Evolutionary conservation across 2,888 invertebrate genomes (phyloP).

Genomic region (Lamproptera curius): DNA sequence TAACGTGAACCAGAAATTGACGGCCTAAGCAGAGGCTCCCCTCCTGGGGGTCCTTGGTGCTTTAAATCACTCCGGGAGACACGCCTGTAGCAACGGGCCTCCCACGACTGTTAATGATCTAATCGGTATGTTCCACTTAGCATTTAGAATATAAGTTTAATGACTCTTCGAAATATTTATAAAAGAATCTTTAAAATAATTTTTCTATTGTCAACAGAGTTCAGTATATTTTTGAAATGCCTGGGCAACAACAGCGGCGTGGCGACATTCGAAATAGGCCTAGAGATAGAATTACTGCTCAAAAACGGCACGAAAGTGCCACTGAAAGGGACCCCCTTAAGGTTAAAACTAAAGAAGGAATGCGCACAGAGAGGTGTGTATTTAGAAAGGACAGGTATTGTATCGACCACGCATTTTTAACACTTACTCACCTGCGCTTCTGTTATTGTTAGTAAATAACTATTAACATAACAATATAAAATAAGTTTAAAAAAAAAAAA

Average conservation of each 20-base stretch:
- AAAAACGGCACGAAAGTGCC: slow-evolving; percentile 88
- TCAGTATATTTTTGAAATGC: slow-evolving; percentile 92
- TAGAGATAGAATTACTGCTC: slow-evolving; percentile 81
- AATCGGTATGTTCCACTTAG: too few species aligned
- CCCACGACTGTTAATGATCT: too few species aligned
- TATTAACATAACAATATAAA: too few species aligned
- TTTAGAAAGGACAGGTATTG: slow-evolving; percentile 80
- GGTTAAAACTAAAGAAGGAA: slow-evolving; percentile 93
- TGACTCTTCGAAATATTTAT: too few species aligned
- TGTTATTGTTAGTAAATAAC: slow-evolving; percentile 39
- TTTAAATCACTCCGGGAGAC: too few species aligned
- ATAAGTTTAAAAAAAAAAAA: too few species aligned
- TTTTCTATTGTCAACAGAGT: slow-evolving; percentile 82
- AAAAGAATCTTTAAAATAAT: too few species aligned
- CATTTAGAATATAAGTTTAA: too few species aligned
- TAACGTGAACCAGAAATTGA: too few species aligned
- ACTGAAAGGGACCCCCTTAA: slow-evolving; percentile 91
- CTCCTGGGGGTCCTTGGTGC: too few species aligned
- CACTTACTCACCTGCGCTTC: slow-evolving; percentile 62
- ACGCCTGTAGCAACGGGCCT: too few species aligned
- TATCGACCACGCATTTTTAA: slow-evolving; percentile 80
- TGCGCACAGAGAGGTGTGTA: slow-evolving; percentile 95
- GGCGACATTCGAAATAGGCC: slow-evolving; percentile 91
- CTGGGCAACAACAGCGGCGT: slow-evolving; percentile 92
- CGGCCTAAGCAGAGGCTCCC: too few species aligned